A percentile compares a stretch with the other conserved stretches of the same genome.
These are phyloP conservation scores for Edolisoma coerulescens DNA, from an alignment of 2,113 vertebrate genomes.

Conservation along the genomic window DNA sequence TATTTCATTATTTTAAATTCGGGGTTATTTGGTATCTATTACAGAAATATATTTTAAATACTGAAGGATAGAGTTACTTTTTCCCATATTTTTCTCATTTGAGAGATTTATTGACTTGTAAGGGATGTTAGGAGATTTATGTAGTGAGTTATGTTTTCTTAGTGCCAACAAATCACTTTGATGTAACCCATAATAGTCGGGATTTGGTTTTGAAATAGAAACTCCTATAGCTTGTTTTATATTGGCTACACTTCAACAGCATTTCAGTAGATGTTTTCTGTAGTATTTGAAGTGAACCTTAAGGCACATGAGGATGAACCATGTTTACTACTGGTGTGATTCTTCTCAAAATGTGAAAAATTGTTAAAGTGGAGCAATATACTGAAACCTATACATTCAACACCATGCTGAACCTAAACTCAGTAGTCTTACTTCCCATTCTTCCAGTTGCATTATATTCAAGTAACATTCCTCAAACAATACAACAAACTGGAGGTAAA, in stretches of 20 bases:
- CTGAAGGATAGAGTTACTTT: background rate
- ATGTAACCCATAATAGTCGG: background rate
- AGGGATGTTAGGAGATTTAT: background rate
- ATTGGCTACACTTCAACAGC: background rate
- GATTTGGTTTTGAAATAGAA: background rate
- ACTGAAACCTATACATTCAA: background rate
- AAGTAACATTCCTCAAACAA: background rate
- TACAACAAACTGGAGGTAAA: background rate
- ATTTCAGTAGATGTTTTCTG: background rate
- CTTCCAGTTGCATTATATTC: background rate
- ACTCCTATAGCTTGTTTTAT: background rate
- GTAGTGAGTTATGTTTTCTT: background rate
- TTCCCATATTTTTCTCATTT: background rate
- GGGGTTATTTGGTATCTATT: background rate
- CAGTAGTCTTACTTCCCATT: background rate
- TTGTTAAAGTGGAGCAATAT: background rate
- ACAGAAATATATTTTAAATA: background rate
- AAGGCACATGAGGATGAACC: background rate
- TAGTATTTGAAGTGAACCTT: background rate
- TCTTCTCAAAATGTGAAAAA: background rate
- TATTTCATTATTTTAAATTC: background rate
- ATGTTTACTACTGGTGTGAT: background rate
- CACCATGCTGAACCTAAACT: background rate
- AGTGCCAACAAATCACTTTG: background rate
- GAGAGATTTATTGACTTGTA: background rate